phyloP scores from a whole-genome alignment of 2,797 vertebrate genomes.

The Eospalax fontanierii region DNA sequence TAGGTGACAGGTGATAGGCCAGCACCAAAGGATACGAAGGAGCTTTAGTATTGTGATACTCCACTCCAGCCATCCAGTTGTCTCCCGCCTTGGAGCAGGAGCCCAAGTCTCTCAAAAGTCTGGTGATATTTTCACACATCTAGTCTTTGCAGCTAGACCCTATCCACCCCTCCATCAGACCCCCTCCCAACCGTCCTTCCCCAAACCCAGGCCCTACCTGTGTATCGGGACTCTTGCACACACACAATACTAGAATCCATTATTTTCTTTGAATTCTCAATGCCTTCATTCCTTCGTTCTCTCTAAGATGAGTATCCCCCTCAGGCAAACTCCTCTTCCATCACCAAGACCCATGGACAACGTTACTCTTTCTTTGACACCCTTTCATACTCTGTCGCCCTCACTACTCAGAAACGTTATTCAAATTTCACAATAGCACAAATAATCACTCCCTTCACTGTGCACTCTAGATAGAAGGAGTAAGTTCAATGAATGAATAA shows the following conservation, averaged over 20 bases:
- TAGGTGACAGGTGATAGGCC: not conserved
- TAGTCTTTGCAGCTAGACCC: not conserved
- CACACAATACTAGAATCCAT: not conserved
- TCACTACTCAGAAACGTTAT: not conserved
- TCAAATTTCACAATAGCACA: not conserved
- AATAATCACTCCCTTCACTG: not conserved
- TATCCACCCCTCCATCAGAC: not conserved
- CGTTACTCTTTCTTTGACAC: not conserved
- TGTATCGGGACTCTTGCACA: not conserved
- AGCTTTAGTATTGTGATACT: not conserved
- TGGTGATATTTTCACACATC: not conserved
- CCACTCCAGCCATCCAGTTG: rapidly evolving
- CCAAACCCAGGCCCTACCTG: not conserved
- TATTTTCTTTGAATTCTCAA: not conserved
- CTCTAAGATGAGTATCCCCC: not conserved
- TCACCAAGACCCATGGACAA: not conserved
- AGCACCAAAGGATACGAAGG: not conserved
- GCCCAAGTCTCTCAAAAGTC: not conserved
- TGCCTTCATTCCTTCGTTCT: not conserved
- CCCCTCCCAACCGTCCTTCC: too few species aligned
- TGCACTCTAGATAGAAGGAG: not conserved
- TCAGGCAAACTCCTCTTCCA: constrained; percentile 22
- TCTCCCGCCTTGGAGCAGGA: not conserved
- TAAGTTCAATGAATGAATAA: not conserved
- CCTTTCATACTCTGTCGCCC: not conserved